Base-by-base conservation (phyloP, 2,888 invertebrate species). In the Bembecia ichneumoniformis region DNA sequence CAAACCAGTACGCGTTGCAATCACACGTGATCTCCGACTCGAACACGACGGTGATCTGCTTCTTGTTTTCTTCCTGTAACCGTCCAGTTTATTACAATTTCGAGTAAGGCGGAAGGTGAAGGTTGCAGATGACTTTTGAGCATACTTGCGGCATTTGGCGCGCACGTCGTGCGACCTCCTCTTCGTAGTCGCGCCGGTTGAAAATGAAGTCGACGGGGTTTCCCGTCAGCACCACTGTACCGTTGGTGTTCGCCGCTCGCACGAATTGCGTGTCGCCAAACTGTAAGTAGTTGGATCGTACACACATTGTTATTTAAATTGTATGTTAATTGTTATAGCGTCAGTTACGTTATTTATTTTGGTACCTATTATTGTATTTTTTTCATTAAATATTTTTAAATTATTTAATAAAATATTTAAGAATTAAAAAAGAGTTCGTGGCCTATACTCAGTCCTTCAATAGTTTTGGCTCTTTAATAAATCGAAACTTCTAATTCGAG, bases 1-100 rank as follows among this genome's bases (percentile, higher is more conserved):
- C 62, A 51, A 52, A 50, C 62, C 62, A 60, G 59, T 64, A 66
- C 56, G 51, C 46, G 35, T 4, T 11, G 56, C 66, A 65, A 56
- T 65, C 62, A 59, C 67, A 68, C 47, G 13, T n/a, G 48, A 64
- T 54, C 46, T 13, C 47, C 48, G 48, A n/a, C 47, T 62, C 55
- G 44, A 44, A 15, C 7, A 9, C 44, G 11, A 44, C 16, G 17
- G 44, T 15, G 11, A 44, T 16, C 17, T 44, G 40, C 40, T 40
- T n/a, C 40, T 5, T 13, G 3, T 40, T 3, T 14, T n/a, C 40
- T 2, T 7, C 3, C 40, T 40, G 40, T 40, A 14, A 40, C 4
- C 14, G 13, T 40, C 40, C 28, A 28, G 13, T 40, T n/a, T 3
- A 13, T 40, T n/a, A 28, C 28, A 28, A 28, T 9, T 28, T 28